Evolutionary conservation across 2,797 vertebrate genomes (phyloP), one percentile per base, ranked within the genome.

Genomic region (Argentina silus): DNA sequence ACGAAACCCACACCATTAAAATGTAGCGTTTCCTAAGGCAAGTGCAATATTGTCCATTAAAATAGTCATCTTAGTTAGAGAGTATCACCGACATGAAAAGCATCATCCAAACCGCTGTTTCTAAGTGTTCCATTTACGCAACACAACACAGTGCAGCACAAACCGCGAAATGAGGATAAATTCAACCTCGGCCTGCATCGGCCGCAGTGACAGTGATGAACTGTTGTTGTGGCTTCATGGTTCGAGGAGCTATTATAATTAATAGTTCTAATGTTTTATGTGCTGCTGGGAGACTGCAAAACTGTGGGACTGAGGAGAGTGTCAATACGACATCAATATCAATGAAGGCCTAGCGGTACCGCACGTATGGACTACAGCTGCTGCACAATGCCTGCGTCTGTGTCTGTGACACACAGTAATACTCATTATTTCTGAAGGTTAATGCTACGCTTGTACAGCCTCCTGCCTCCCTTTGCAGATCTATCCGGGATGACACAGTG

Each of bases 261-360:
- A 74, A 70, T 70, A 65, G 59, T 70, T 70, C 10, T 65, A 65
- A 59, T 76, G 67, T 65, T 76, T 76, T 66, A 61, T 69, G 57
- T 68, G 64, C 57, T 42, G n/a, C 56, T 14, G 17, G 19, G 67
- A 75, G 47, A 75, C 67, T 55, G 17, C 44, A 51, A 63, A 45
- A 59, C 51, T 5, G 48, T 61, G 64, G 47, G 56, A 67, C 7
- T 21, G 55, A 57, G 21, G 61, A 61, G 64, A 14, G 63, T 67
- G 63, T 61, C 75, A 44, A 76, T 66, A 51, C 51, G 6, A 48
- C 55, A 67, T 76, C 69, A 64, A 76, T 76, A 76, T 62, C 69
- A 70, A 72, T 61, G 70, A 67, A 76, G 53, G 44, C 42, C 36
- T 19, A n/a, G 21, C 15, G 21, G 50, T 43, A n/a, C 19, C 21